Conservation (phyloP, 2,888 invertebrate genomes). For the Lissonota sp. region DNA sequence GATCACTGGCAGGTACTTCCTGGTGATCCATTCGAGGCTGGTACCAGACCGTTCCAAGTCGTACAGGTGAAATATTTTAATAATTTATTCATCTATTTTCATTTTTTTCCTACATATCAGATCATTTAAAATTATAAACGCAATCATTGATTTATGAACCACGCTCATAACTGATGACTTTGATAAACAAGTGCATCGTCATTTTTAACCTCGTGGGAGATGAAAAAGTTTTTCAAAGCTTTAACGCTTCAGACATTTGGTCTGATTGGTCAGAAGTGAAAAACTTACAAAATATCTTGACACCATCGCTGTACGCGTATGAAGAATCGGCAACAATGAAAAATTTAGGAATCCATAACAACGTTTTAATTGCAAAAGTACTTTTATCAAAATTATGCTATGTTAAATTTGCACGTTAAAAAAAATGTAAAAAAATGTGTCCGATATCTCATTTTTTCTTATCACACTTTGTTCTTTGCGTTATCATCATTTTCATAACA, state of each 20-base stretch:
- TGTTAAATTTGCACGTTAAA: too few species aligned
- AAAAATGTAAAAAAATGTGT: too few species aligned
- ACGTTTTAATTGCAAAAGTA: too few species aligned
- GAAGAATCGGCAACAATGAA: too few species aligned
- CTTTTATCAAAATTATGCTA: too few species aligned
- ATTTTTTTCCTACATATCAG: slow-evolving; percentile 10
- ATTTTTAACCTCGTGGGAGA: slow-evolving; percentile 84
- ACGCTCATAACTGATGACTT: slow-evolving; percentile 81
- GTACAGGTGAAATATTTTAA: slow-evolving; percentile 87
- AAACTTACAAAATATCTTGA: slow-evolving; percentile 81
- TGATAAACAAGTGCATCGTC: slow-evolving; percentile 67
- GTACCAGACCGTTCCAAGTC: slow-evolving; percentile 90
- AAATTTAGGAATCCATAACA: too few species aligned
- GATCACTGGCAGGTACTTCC: slow-evolving; percentile 99
- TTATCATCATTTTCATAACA: too few species aligned
- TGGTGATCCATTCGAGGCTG: slow-evolving; percentile 95
- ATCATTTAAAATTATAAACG: background rate
- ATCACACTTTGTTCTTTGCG: too few species aligned
- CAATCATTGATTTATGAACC: slow-evolving; percentile 62
- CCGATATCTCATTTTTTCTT: too few species aligned
- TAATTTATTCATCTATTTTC: slow-evolving; percentile 8
- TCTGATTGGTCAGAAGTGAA: slow-evolving; percentile 84
- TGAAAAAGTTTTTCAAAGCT: slow-evolving; percentile 83
- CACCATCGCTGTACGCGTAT: background rate
- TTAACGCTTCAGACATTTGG: slow-evolving; percentile 79